These are phyloP conservation scores for Belonocnema kinseyi DNA, from an alignment of 1,140 invertebrate species.

Conservation along the genomic window DNA sequence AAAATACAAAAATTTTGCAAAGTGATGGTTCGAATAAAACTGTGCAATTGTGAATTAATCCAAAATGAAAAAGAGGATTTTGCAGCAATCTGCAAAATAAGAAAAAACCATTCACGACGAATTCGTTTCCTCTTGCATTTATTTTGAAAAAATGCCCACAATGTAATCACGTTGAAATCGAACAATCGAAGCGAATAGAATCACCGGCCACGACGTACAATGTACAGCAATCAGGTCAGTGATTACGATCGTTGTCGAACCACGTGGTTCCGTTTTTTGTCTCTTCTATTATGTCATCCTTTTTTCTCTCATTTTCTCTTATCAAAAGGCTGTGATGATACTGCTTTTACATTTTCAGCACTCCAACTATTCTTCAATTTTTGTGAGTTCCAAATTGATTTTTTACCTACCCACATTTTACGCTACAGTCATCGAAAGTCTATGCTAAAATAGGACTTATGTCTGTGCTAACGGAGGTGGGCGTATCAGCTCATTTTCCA, in stretches of 20 bases:
- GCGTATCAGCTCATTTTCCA: too few species aligned
- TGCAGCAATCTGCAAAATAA: slow-evolving; percentile 2
- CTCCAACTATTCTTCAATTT: background rate
- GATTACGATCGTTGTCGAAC: slow-evolving; percentile 56
- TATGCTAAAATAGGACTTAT: too few species aligned
- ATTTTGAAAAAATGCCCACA: slow-evolving; percentile 44
- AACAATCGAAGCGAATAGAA: slow-evolving; percentile 54
- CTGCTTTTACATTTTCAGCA: background rate
- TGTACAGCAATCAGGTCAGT: slow-evolving; percentile 57
- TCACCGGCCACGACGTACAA: slow-evolving; percentile 49
- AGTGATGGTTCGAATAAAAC: background rate
- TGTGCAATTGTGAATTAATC: background rate
- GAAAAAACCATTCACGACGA: slow-evolving; percentile 12
- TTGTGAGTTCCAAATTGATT: background rate
- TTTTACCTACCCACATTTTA: background rate
- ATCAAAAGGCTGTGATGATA: background rate
- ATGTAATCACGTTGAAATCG: slow-evolving; percentile 51
- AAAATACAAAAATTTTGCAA: background rate
- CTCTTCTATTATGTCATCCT: slow-evolving; percentile 45
- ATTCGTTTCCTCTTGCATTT: slow-evolving; percentile 24
- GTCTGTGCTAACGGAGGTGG: too few species aligned
- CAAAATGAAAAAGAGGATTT: slow-evolving; percentile 22
- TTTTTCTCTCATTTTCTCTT: slow-evolving; percentile 29
- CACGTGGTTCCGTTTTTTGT: slow-evolving; percentile 40
- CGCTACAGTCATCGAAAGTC: too few species aligned